Evolutionary conservation across 1,140 invertebrate species (phyloP), one percentile per base, ranked within the genome.

Genomic region (Magallana ariakensis): DNA sequence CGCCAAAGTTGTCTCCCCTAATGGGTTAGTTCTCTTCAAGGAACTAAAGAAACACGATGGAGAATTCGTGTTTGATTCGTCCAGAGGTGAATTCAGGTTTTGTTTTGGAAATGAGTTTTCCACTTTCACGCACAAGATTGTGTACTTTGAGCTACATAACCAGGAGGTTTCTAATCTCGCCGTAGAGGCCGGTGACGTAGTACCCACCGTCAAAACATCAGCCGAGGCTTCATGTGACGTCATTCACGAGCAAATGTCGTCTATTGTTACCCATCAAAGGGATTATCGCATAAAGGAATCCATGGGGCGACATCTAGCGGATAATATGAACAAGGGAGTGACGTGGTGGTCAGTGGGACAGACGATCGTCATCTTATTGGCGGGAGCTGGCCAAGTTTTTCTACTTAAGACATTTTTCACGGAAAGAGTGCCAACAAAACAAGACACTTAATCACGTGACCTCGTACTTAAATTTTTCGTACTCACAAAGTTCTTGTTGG

Each of bases 51-150:
- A 96, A 90, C 97, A 98, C 90, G 98, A 97, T 95, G 98, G 98
- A 94, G 97, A 97, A 2, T 97, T 98, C 93, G 96, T 96, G 80
- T 99, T 98, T 94, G 96, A 96, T 54, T 96, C 98, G 11, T 95
- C 96, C 56, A 95, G 96, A 90, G 97, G 98, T 88, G 96, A 97
- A 9, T 99, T 98, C 92, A 92, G 91, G 70, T 97, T 97, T 2
- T 99, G 99, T 95, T 99, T 99, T 94, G 98, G 98, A 92, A 99
- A 99, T 95, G 98, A 99, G 94, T 99, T 99, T 94, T 99, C 98
- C 80, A 99, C 98, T 60, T 99, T 99, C 95, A 98, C 98, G 26
- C 98, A 99, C 92, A 99, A 99, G 95, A 96, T 99, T 88, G 97
- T 99, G n/a, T 99, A 99, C 94, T 97, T 99, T 97, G 98, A 99